Base-by-base conservation (phyloP, 1,140 invertebrate species). In the Neelides sp. region DNA sequence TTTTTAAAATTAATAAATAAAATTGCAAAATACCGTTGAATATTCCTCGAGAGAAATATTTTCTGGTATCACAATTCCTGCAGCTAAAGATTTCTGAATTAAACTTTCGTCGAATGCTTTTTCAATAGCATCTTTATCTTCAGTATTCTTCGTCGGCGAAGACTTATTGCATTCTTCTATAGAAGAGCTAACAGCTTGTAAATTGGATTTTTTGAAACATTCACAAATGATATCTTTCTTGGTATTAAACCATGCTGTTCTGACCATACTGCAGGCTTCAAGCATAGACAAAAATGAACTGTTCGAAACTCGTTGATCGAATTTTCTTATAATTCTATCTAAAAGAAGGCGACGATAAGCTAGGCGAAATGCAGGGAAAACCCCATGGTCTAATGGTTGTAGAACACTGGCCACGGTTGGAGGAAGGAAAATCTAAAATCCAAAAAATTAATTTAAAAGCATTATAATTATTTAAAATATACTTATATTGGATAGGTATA, bases 351-450 rank as follows among this genome's bases (percentile, higher is more conserved):
- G 39, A 24, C 51, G 17, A 42, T 53, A 53, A 4, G 39, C 27
- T 19, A 15, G 4, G 34, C 48, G 47, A 3, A 53, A 17, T 5
- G 10, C 4, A 23, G 44, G 36, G 13, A 42, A 28, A 1, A 53
- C 35, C 7, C 51, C 51, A 30, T 53, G 44, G 2, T 53, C 44
- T 17, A 53, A 43, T 1, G 51, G 51, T 19, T 53, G 51, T 1
- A 53, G 23, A 23, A 53, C 20, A 17, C 22, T 32, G 4, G 51
- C 44, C 3, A 53, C 39, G 4, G 36, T 30, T 3, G 45, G 44
- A 8, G 51, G 45, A 8, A 53, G 15, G 22, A 32, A 42, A n/a
- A n/a, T n/a, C n/a, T n/a, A n/a, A n/a, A n/a, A n/a, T n/a, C n/a
- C n/a, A n/a, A n/a, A n/a, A n/a, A n/a, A n/a, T n/a, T n/a, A n/a